Conservation (phyloP, 2,797 vertebrate genomes). For the Hozukius guyotensis region DNA sequence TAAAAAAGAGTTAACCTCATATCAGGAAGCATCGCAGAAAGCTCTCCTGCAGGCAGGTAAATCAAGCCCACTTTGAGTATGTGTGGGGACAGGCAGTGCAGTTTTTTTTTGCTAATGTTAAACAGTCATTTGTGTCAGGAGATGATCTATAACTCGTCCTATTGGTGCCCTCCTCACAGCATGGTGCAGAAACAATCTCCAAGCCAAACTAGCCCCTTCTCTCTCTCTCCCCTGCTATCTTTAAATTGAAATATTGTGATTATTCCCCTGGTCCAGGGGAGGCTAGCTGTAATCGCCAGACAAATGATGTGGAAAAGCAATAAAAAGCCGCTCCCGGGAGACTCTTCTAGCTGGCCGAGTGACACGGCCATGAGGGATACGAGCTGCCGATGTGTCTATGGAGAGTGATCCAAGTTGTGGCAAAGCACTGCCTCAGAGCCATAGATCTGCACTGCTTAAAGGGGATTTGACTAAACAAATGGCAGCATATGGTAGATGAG, state of each 20-base stretch:
- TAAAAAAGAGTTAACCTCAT: neutral
- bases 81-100: neutral
- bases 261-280: slow-evolving; percentile 68
- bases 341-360: slow-evolving; percentile 70
- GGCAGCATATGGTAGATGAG: slow-evolving; percentile 89
- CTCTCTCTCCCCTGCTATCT: slow-evolving; percentile 49
- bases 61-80: neutral
- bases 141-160: slow-evolving; percentile 51
- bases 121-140: slow-evolving; percentile 49
- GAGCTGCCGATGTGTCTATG: slow-evolving; percentile 58
- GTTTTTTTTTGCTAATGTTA: slow-evolving; percentile 27
- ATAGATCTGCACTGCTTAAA: slow-evolving; percentile 77
- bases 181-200: slow-evolving; percentile 46
- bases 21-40: neutral
- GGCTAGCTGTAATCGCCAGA: slow-evolving; percentile 77
- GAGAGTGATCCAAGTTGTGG: slow-evolving; percentile 61
- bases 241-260: slow-evolving; percentile 81
- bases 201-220: slow-evolving; percentile 39
- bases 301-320: slow-evolving; percentile 83
- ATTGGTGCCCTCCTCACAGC: slow-evolving; percentile 57
- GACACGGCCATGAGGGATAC: slow-evolving; percentile 73
- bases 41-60: neutral
- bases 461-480: slow-evolving; percentile 86
- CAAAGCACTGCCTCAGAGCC: slow-evolving; percentile 67
- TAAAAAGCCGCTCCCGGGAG: slow-evolving; percentile 75